phyloP scores from a whole-genome alignment of 2,113 vertebrate species.

The Cryptomyrus ogoouensis region DNA sequence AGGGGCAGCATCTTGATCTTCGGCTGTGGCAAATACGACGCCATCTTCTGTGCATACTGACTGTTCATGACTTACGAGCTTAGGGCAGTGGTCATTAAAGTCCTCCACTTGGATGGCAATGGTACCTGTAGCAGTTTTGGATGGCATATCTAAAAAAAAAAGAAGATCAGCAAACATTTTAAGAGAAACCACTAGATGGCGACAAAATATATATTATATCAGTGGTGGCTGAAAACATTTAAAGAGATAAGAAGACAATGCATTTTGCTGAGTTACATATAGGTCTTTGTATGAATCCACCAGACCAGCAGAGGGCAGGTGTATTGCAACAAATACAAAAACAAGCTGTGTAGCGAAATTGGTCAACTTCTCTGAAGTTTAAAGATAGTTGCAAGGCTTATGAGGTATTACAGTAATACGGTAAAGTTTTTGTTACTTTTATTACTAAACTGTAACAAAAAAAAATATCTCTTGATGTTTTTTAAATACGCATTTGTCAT shows the following conservation, averaged over 20 bases:
- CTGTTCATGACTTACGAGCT: conserved; percentile 48
- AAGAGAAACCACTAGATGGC: not conserved
- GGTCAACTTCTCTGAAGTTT: not conserved
- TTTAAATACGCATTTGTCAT: not conserved
- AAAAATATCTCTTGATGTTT: not conserved
- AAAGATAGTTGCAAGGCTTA: not conserved
- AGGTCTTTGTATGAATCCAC: not conserved
- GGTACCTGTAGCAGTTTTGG: conserved; percentile 79
- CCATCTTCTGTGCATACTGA: conserved; percentile 58
- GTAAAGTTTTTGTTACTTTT: not conserved
- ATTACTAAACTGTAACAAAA: not conserved
- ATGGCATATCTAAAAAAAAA: conserved; percentile 52
- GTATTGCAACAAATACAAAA: not conserved
- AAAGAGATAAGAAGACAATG: not conserved
- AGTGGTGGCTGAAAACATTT: not conserved
- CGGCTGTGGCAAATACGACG: conserved; percentile 62
- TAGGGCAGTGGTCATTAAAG: conserved; percentile 83
- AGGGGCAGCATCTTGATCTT: conserved; percentile 66
- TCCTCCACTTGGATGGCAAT: conserved; percentile 72
- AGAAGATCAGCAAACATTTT: not conserved
- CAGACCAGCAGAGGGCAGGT: not conserved
- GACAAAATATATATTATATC: not conserved
- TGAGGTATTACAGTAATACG: not conserved
- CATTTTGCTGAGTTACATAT: not conserved
- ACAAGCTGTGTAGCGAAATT: not conserved